Conservation (phyloP, 2,113 vertebrate species). For the Probosciger aterrimus region DNA sequence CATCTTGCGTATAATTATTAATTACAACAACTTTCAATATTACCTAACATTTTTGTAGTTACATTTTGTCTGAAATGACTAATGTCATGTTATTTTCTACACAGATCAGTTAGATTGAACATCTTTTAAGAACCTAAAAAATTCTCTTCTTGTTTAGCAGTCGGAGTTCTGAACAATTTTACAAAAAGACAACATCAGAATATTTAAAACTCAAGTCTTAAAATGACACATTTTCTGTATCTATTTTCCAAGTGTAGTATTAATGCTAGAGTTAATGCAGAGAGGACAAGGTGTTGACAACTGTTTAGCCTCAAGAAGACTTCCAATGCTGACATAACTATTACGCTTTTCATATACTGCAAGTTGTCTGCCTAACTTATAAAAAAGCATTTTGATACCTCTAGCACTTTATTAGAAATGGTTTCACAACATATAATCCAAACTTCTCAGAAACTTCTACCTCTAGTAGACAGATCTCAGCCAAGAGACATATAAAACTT, state of each 20-base stretch:
- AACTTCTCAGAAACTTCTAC: background rate
- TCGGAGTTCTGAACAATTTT: background rate
- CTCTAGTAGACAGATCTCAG: background rate
- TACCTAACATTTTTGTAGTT: background rate
- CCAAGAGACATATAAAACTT: background rate
- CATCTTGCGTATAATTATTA: background rate
- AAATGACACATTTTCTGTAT: background rate
- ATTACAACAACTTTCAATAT: background rate
- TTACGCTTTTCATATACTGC: background rate
- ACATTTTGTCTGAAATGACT: background rate
- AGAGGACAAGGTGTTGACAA: background rate
- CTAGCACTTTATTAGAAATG: background rate
- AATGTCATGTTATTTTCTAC: background rate
- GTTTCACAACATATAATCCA: background rate
- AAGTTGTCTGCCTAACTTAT: background rate
- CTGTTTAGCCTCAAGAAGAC: background rate
- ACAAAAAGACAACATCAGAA: background rate
- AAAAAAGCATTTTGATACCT: background rate
- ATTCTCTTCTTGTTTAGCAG: background rate
- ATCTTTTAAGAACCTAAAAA: background rate
- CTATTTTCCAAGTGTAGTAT: background rate
- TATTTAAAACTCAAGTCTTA: background rate
- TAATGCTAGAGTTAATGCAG: background rate
- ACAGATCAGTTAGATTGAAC: background rate
- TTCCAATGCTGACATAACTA: background rate